These are phyloP conservation scores for Aporophyla nigra DNA, from an alignment of 2,888 invertebrate species.

Conservation along the genomic window DNA sequence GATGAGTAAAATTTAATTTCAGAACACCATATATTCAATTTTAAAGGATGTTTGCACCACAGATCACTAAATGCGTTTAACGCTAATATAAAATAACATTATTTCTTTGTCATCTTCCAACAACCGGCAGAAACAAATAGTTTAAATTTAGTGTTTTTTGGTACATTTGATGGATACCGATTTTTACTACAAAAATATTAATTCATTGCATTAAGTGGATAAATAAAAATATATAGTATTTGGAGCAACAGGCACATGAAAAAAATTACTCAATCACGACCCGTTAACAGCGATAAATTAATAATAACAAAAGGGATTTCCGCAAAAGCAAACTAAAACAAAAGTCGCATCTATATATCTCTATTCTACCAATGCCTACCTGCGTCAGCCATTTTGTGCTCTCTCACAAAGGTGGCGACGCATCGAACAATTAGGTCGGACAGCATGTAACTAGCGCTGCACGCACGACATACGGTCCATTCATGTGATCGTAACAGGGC, in stretches of 20 bases:
- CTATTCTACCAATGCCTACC: slow-evolving; percentile 17
- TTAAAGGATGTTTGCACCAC: neutral
- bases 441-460: slow-evolving; percentile 45
- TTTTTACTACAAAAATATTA: neutral
- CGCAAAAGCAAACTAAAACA: neutral
- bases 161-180: neutral
- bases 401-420: slow-evolving; percentile 57
- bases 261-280: neutral
- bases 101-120: neutral
- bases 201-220: too few species aligned
- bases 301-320: neutral
- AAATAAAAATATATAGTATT: neutral
- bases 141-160: neutral
- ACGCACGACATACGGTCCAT: slow-evolving; percentile 43
- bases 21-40: neutral
- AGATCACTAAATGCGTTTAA: neutral
- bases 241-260: too few species aligned
- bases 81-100: neutral
- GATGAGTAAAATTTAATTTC: neutral
- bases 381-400: slow-evolving; percentile 51
- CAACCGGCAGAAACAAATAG: too few species aligned
- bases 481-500: slow-evolving; percentile 55
- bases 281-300: neutral
- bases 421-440: slow-evolving; percentile 54
- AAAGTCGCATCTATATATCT: slow-evolving; percentile 4